These are phyloP conservation scores for Muscicapa adusta DNA, from an alignment of 2,113 vertebrate genomes.

Conservation along the genomic window DNA sequence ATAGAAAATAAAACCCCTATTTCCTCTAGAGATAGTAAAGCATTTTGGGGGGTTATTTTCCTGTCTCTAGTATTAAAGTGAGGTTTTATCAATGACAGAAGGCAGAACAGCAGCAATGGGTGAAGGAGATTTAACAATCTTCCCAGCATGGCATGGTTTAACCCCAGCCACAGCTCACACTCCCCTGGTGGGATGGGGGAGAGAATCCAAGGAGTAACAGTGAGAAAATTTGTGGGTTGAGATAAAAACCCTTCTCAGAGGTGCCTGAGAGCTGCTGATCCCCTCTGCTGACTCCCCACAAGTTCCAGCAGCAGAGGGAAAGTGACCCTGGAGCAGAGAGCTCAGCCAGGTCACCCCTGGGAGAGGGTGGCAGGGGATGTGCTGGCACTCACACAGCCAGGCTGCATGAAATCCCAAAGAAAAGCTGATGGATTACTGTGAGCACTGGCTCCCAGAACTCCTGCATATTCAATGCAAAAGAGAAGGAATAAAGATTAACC, in stretches of 20 bases:
- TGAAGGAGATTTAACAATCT: background rate
- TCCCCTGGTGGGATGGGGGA: background rate
- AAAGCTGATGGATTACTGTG: background rate
- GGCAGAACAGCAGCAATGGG: background rate
- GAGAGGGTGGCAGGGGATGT: background rate
- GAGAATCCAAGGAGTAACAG: background rate
- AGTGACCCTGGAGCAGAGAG: background rate
- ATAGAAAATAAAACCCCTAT: background rate
- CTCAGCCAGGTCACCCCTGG: background rate
- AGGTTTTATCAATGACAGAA: background rate
- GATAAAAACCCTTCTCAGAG: background rate
- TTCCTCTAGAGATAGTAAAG: background rate
- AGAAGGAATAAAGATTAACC: background rate
- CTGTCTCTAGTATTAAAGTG: background rate
- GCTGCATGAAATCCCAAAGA: background rate
- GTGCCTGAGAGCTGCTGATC: background rate
- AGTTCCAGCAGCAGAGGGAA: background rate
- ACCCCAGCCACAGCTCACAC: background rate
- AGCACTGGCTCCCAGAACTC: background rate
- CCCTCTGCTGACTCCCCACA: background rate
- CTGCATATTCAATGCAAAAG: background rate
- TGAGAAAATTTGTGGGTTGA: background rate
- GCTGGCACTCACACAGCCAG: background rate
- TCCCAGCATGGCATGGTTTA: background rate
- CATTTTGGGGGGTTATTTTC: conserved; percentile 17